Evolutionary conservation across 2,888 invertebrate species (phyloP).

Genomic region (Drosophila eohydei): DNA sequence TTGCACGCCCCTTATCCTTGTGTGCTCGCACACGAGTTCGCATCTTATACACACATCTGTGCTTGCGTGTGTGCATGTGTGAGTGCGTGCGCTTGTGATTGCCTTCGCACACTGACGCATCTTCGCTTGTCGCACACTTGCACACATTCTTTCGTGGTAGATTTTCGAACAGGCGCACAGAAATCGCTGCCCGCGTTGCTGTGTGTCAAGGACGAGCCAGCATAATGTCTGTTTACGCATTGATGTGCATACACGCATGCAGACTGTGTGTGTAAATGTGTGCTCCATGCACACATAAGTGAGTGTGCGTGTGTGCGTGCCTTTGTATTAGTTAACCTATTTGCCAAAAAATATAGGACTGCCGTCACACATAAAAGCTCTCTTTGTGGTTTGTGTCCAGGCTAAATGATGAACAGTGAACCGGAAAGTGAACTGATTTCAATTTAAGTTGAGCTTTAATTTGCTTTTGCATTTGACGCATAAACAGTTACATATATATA

Average conservation of each 20-base stretch:
- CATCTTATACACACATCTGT: conserved; percentile 11
- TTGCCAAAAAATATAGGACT: conserved; percentile 12
- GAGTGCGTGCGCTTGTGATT: conserved; percentile 3
- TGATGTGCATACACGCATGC: conserved; percentile 26
- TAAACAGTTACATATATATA: too few relatives aligned
- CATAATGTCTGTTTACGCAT: conserved; percentile 37
- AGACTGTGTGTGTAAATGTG: conserved; percentile 10
- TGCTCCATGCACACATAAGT: conserved; percentile 2
- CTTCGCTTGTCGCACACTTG: conserved; percentile 63
- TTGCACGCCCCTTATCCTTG: conserved; percentile 40
- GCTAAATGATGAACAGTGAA: conserved; percentile 3
- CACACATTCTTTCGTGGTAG: conserved; percentile 82
- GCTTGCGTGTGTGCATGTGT: conserved; percentile 3
- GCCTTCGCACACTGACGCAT: conserved; percentile 52
- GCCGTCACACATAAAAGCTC: conserved; percentile 33
- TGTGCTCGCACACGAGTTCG: conserved; percentile 18
- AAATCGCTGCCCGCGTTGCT: conserved; percentile 34
- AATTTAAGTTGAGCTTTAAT: neutral
- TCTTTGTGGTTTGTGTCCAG: conserved; percentile 16
- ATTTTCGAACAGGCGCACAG: conserved; percentile 77
- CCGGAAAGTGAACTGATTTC: neutral
- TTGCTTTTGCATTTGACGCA: neutral
- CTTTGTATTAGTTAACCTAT: conserved; percentile 1
- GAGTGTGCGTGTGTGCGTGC: neutral
- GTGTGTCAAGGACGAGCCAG: conserved; percentile 1